A percentile compares a stretch with the other conserved stretches of the same genome.
These are phyloP conservation scores for Napeogenes sylphis DNA, from an alignment of 2,888 invertebrate species.

Conservation along the genomic window DNA sequence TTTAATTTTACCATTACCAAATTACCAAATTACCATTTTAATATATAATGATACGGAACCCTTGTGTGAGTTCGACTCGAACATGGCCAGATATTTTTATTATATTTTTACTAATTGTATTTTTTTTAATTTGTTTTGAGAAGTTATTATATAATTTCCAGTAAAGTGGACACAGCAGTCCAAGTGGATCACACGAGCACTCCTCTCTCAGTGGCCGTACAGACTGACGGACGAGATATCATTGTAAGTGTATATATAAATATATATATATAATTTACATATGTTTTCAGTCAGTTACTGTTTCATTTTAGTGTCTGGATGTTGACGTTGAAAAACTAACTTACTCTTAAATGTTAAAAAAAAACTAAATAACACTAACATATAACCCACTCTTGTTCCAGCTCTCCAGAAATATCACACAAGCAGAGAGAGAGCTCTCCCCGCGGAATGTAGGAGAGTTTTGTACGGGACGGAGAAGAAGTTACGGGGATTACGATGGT, in stretches of 20 bases:
- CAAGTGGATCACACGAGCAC: slow-evolving; percentile 50
- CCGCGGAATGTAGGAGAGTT: slow-evolving; percentile 50
- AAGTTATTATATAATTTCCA: slow-evolving; percentile 33
- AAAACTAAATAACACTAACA: not conserved
- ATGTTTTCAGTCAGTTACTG: slow-evolving; percentile 13
- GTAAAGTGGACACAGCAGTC: slow-evolving; percentile 62
- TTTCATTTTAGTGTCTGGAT: too few relatives aligned
- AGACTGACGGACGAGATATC: slow-evolving; percentile 53
- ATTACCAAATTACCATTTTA: too few relatives aligned
- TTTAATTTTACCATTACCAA: too few relatives aligned
- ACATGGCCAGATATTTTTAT: too few relatives aligned
- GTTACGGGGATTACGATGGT: slow-evolving; percentile 60
- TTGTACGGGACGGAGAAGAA: slow-evolving; percentile 39
- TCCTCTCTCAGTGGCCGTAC: slow-evolving; percentile 68
- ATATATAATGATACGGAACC: too few relatives aligned
- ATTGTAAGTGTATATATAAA: slow-evolving; percentile 1
- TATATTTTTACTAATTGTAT: not conserved
- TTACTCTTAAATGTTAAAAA: too few relatives aligned
- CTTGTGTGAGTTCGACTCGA: too few relatives aligned
- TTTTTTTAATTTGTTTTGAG: not conserved
- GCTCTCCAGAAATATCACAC: slow-evolving; percentile 33
- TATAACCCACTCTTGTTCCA: not conserved
- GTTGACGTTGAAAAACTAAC: too few relatives aligned
- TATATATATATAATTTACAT: too few relatives aligned
- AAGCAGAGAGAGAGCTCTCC: slow-evolving; percentile 68